A percentile compares a stretch with the other conserved stretches of the same genome.
These are phyloP conservation scores for Mimachlamys varia DNA, from an alignment of 2,888 invertebrate species.

Conservation along the genomic window DNA sequence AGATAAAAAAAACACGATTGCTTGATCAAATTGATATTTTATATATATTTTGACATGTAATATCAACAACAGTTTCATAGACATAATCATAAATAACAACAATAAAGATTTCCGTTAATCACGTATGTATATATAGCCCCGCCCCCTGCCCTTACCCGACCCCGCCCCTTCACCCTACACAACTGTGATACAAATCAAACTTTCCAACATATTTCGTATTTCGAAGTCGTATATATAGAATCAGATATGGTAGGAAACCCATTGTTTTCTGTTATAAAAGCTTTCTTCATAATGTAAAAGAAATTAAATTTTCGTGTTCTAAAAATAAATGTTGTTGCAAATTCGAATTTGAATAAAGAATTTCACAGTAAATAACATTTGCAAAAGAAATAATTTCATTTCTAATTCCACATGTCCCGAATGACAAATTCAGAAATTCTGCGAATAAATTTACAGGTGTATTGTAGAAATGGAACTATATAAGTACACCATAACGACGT, in stretches of 20 bases:
- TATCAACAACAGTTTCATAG: constrained; percentile 16
- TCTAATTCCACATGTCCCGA: not conserved
- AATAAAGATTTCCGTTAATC: not conserved
- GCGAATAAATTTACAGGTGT: not conserved
- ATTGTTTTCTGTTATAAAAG: not conserved
- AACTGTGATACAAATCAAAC: not conserved
- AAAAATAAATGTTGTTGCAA: too few species aligned
- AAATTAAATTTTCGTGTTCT: too few species aligned
- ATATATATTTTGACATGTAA: constrained; percentile 32
- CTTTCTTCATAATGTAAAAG: not conserved
- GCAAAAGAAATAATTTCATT: too few species aligned
- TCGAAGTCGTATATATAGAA: too few species aligned
- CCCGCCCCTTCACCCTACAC: not conserved
- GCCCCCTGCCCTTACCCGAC: not conserved
- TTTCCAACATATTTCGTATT: not conserved
- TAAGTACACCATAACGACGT: too few species aligned
- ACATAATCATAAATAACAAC: constrained; percentile 33
- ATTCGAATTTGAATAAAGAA: too few species aligned
- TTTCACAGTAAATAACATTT: too few species aligned
- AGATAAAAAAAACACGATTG: not conserved
- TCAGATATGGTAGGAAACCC: too few species aligned
- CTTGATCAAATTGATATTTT: constrained; percentile 23
- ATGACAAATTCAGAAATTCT: not conserved
- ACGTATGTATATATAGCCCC: not conserved
- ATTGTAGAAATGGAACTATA: not conserved